Base-by-base conservation (phyloP, 2,113 vertebrate genomes). In the Thinocorus orbignyianus region DNA sequence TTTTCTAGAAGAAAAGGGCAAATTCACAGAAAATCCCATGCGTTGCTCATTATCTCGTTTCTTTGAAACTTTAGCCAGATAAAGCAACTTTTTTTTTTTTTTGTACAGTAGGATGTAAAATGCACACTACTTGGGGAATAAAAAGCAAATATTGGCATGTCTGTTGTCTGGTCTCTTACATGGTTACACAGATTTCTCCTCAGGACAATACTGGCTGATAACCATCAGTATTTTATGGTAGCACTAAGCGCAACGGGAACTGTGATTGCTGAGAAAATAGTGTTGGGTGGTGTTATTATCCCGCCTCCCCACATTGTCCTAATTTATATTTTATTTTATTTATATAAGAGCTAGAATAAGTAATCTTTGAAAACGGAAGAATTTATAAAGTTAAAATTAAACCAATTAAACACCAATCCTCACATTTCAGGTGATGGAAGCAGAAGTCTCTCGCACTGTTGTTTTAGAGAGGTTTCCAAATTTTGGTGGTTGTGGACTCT, bases 321-420 rank as follows among this genome's bases (percentile, higher is more conserved):
- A 14, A 7, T 51, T 49, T 46, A 7, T 46, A 5, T 30, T 76
- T 62, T 15, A 35, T 85, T 74, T 81, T 68, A 5, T 39, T 55
- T 25, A 7, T 57, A 17, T 66, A 74, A 76, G 77, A 84, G 42
- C 48, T n/a, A 33, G 57, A 55, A 16, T 11, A 51, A 35, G 39
- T 39, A 20, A 25, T 60, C 13, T 71, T 52, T 91, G 35, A 62
- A 31, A 55, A n/a, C 2, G 13, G 35, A 57, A 46, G 25, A 12
- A 6, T 87, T 84, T n/a, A 14, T 84, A 87, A 48, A 70, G 60
- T 13, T 30, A 23, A 64, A 60, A 55, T 44, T 15, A 41, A 35
- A 2, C 5, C 0, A 1, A 12, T 11, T 23, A n/a, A 42, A 28
- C 1, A n/a, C 33, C 13, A 71, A 19, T 13, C 23, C 37, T 37